Base-by-base conservation (phyloP, 2,113 vertebrate genomes). In the Malurus cyaneus region DNA sequence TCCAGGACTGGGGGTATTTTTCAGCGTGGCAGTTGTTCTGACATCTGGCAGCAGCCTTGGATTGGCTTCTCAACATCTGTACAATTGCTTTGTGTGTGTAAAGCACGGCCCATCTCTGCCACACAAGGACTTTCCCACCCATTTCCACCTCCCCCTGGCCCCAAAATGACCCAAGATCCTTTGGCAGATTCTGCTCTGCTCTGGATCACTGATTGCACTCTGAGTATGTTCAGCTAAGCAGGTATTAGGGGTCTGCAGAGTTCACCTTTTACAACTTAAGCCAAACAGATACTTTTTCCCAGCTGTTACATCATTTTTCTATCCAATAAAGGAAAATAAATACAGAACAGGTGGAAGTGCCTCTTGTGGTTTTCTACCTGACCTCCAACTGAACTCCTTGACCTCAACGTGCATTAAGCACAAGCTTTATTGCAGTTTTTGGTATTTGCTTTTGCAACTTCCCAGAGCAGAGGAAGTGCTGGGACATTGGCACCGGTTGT, bases 401-500 rank as follows among this genome's bases (percentile, higher is more conserved):
- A 62, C 82, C 85, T 96, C 71, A 77, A 19, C 69, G 12, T 18
- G 26, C 79, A 59, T 47, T 36, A 77, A 96, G 67, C 11, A 80
- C 73, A 93, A 86, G 61, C 64, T 73, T 66, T 80, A 70, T 57
- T 89, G 82, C 50, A 1, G 17, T 76, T 92, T 84, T 70, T 41
- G 15, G 36, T 25, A 17, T 66, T 90, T 72, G 17, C 50, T 92
- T 87, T 53, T 3, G 2, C 44, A 77, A 76, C 82, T 92, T 92
- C 92, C 94, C 46, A 7, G 29, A 88, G 90, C 62, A 41, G 64
- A 53, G 85, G 90, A 89, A 76, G 53, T 32, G 41, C 85, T 42
- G 71, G 4, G 19, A 42, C 5, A 1, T 1, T 21, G 54, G 82
- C 71, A 28, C 0, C 0, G 18, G 28, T 3, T 65, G 54, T 46